phyloP scores from a whole-genome alignment of 2,113 vertebrate genomes.

The Mastomys natalensis region DNA sequence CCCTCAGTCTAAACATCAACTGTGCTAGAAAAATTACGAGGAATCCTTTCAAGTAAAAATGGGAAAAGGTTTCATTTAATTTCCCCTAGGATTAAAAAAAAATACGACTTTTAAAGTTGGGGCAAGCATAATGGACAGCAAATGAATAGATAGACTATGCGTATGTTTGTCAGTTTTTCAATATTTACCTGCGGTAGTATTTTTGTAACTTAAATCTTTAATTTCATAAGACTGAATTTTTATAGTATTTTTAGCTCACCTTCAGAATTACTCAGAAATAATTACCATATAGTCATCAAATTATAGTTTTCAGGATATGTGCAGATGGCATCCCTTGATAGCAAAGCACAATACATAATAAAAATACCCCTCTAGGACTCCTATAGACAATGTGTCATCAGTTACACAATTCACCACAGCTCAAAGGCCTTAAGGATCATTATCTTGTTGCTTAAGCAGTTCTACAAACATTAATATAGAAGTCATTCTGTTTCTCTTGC shows the following conservation, averaged over 20 bases:
- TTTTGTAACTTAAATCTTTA: constrained; percentile 66
- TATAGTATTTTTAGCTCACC: constrained; percentile 25
- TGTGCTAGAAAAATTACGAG: constrained; percentile 28
- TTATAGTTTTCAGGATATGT: constrained; percentile 37
- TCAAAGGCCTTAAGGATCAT: not conserved
- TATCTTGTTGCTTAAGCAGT: not conserved
- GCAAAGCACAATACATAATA: not conserved
- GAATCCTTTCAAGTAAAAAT: constrained; percentile 50
- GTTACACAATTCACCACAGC: not conserved
- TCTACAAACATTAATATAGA: not conserved
- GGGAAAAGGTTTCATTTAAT: constrained; percentile 20
- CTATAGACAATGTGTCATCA: not conserved
- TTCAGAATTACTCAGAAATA: constrained; percentile 60
- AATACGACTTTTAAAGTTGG: not conserved
- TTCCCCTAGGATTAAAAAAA: constrained; percentile 24
- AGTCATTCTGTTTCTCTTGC: not conserved
- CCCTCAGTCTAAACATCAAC: constrained; percentile 43
- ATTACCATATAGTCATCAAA: constrained; percentile 35
- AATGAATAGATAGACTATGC: not conserved
- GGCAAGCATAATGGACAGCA: not conserved
- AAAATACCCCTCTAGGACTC: not conserved
- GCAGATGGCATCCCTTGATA: not conserved
- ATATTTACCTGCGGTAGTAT: not conserved
- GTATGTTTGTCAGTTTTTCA: not conserved
- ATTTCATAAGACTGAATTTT: constrained; percentile 46